Evolutionary conservation across 2,888 invertebrate species (phyloP).

Genomic region (Cantharis rufa): DNA sequence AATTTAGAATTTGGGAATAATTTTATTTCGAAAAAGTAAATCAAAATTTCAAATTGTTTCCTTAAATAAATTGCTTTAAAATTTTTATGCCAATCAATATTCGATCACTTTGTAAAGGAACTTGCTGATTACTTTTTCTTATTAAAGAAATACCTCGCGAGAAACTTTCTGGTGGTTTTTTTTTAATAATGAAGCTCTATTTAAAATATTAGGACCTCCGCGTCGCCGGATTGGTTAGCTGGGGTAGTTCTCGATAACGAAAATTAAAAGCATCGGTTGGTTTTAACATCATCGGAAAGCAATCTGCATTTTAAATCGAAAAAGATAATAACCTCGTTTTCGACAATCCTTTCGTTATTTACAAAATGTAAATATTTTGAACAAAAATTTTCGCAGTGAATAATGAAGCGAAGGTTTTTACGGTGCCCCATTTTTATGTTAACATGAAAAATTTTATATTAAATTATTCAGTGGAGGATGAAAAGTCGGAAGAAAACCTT

Average conservation of each 20-base stretch:
- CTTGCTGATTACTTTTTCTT: background rate
- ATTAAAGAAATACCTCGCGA: background rate
- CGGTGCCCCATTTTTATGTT: background rate
- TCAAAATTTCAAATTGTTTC: background rate
- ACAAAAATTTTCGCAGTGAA: background rate
- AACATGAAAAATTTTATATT: background rate
- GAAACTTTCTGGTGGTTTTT: slow-evolving; percentile 16
- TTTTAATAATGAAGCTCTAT: slow-evolving; percentile 13
- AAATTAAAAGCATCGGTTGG: slow-evolving; percentile 8
- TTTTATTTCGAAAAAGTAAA: background rate
- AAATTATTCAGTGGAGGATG: background rate
- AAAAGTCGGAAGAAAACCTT: background rate
- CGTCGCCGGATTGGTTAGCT: slow-evolving; percentile 14
- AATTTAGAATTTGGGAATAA: background rate
- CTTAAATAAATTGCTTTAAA: background rate
- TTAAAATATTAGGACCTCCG: slow-evolving; percentile 13
- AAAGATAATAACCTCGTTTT: background rate
- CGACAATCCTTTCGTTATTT: background rate
- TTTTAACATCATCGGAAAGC: slow-evolving; percentile 15
- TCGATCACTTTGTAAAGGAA: background rate
- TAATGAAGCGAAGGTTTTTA: background rate
- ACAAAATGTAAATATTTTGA: background rate
- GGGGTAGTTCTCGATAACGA: slow-evolving; percentile 13
- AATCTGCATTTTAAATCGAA: slow-evolving; percentile 21
- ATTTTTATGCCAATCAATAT: background rate